Evolutionary conservation across 2,888 invertebrate genomes (phyloP).

Genomic region (Lucinisca nassula): DNA sequence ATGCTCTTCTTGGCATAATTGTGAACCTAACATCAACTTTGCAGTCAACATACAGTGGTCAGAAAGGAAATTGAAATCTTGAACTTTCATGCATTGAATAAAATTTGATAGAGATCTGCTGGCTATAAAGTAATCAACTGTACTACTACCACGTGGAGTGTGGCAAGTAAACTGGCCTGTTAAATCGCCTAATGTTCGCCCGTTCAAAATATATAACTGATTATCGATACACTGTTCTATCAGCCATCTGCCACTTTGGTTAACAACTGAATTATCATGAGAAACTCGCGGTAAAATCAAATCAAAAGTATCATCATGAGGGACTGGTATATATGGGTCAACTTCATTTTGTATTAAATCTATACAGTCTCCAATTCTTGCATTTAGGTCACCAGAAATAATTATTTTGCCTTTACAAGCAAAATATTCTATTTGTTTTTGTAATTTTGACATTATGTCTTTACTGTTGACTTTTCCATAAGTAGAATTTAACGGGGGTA

Average conservation of each 20-base stretch:
- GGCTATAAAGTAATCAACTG: background rate
- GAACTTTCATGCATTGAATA: background rate
- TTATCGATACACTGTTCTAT: background rate
- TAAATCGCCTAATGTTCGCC: background rate
- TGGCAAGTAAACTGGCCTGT: background rate
- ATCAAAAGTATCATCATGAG: background rate
- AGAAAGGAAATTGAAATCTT: background rate
- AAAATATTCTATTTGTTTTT: background rate
- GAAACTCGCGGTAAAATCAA: background rate
- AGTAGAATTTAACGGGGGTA: background rate
- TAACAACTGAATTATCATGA: background rate
- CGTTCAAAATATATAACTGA: background rate
- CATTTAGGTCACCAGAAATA: background rate
- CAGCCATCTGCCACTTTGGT: background rate
- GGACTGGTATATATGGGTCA: background rate
- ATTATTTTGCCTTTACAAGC: background rate
- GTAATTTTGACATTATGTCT: background rate
- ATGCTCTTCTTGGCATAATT: background rate
- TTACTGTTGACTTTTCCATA: background rate
- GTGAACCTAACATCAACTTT: background rate
- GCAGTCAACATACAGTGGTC: background rate
- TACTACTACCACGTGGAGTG: background rate
- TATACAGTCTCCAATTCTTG: background rate
- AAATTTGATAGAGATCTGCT: background rate
- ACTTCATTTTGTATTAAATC: background rate